Base-by-base conservation (phyloP, 2,888 invertebrate species). In the Heteromurus nitidus region DNA sequence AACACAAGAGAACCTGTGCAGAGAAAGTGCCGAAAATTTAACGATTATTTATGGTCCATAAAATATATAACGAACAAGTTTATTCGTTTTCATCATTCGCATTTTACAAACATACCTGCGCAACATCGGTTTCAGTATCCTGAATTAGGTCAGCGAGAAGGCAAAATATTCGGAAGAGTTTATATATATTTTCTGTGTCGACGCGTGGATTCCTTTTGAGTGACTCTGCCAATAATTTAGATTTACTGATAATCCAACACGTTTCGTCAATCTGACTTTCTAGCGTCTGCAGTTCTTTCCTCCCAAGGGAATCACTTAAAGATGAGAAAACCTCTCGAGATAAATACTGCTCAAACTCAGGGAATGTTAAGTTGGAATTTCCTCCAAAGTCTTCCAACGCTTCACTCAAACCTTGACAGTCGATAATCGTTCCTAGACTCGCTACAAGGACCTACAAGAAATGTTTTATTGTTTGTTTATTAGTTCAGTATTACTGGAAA, bases 161-260 rank as follows among this genome's bases (percentile, higher is more conserved):
- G 88, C 95, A 95, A 89, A 95, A 95, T 87, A 95, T 93, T 84
- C 94, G 90, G 89, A 94, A 95, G 74, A 95, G 90, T 88, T 94
- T 93, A 88, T 93, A 94, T 7, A 93, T 91, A 20, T 93, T 93
- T 72, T 92, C 91, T 84, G 93, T 93, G 11, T 91, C 89, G 86
- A 94, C 93, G 9, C 92, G 89, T 1, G 92, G 91, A 86, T 91
- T 91, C 83, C 93, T 92, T 53, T 93, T 90, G 1, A 82, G 42
- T 9, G 83, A 83, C 2, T 90, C 89, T 28, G 75, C 53, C 24
- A 93, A 88, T 83, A 92, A 92, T 72, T 90, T 91, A 88, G 93
- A 93, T 76, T 93, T 92, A 88, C 95, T 95, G 7, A 95, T 92
- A 80, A 94, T 90, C 95, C 95, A 95, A 89, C 95, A 95, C 70